Percentiles rank a stretch among this genome's conserved stretches.
Evolutionary conservation across 2,797 vertebrate species (phyloP).

Genomic region (Okamejei kenojei): DNA sequence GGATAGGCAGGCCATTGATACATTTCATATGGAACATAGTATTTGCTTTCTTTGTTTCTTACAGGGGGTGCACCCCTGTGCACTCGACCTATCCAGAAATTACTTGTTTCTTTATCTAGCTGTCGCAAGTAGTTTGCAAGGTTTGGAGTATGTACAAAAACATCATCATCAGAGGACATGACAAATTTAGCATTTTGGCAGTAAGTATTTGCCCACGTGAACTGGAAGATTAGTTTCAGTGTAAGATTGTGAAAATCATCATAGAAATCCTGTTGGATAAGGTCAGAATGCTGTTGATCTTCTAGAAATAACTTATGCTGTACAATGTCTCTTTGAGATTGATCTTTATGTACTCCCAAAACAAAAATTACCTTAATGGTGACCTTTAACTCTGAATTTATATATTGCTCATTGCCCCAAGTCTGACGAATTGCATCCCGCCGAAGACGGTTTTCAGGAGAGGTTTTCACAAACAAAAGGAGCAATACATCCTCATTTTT

Average conservation of each 20-base stretch:
- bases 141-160: conserved; percentile 88
- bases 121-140: conserved; percentile 72
- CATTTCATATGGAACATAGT: conserved; percentile 75
- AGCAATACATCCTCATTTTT: conserved; percentile 65
- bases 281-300: conserved; percentile 60
- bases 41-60: conserved; percentile 76
- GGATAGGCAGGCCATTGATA: conserved; percentile 86
- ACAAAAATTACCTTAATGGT: conserved; percentile 75
- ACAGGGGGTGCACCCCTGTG: conserved; percentile 76
- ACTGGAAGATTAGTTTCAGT: conserved; percentile 79
- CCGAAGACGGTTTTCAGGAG: conserved; percentile 68
- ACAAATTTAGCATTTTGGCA: conserved; percentile 79
- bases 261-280: conserved; percentile 81
- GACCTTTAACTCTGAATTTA: conserved; percentile 56
- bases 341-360: conserved; percentile 58
- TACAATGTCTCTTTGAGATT: conserved; percentile 40
- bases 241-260: conserved; percentile 93
- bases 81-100: conserved; percentile 84
- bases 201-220: conserved; percentile 76
- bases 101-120: conserved; percentile 58
- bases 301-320: conserved; percentile 65
- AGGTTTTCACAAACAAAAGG: conserved; percentile 79
- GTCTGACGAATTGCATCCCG: conserved; percentile 76
- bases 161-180: conserved; percentile 87
- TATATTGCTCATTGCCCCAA: conserved; percentile 78